A percentile compares a stretch with the other conserved stretches of the same genome.
These are phyloP conservation scores for Pycnomerus fuliginosus DNA, from an alignment of 2,888 invertebrate species.

Conservation along the genomic window DNA sequence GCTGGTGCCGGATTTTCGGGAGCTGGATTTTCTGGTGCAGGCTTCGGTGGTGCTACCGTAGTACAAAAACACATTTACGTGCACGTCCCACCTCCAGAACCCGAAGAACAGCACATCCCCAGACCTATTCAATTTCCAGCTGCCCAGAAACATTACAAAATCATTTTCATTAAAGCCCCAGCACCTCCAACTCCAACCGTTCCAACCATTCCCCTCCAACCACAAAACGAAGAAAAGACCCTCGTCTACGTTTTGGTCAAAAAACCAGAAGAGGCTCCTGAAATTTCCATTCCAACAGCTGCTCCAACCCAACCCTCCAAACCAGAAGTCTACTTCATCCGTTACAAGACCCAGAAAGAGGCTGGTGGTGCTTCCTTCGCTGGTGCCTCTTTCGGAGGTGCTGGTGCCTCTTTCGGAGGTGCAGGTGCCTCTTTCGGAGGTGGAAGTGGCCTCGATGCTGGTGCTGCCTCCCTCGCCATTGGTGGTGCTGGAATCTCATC, in stretches of 20 bases:
- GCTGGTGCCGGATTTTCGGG: conserved; percentile 49
- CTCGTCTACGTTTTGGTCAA: conserved; percentile 85
- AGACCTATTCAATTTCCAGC: conserved; percentile 64
- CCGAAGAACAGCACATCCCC: conserved; percentile 64
- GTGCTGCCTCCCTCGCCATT: neutral
- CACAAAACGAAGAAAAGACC: conserved; percentile 87
- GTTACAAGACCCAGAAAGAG: conserved; percentile 73
- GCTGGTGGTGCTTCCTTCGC: conserved; percentile 45
- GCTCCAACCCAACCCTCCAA: conserved; percentile 85
- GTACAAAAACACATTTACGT: conserved; percentile 88
- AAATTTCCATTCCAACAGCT: conserved; percentile 74
- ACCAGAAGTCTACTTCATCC: conserved; percentile 88
- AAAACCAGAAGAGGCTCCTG: conserved; percentile 83
- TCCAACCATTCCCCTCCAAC: conserved; percentile 77
- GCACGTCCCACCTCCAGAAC: conserved; percentile 86
- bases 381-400: conserved; percentile 47
- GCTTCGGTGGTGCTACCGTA: conserved; percentile 55
- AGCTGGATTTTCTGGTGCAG: conserved; percentile 45
- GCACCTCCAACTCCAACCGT: conserved; percentile 79
- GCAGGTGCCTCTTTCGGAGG: conserved; percentile 11
- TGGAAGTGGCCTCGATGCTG: conserved; percentile 2
- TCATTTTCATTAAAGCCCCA: conserved; percentile 84
- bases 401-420: conserved; percentile 53
- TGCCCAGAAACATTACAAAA: conserved; percentile 81
- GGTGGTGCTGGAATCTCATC: conserved; percentile 2